These are phyloP conservation scores for Neogobius melanostomus DNA, from an alignment of 2,113 vertebrate genomes.

Conservation along the genomic window DNA sequence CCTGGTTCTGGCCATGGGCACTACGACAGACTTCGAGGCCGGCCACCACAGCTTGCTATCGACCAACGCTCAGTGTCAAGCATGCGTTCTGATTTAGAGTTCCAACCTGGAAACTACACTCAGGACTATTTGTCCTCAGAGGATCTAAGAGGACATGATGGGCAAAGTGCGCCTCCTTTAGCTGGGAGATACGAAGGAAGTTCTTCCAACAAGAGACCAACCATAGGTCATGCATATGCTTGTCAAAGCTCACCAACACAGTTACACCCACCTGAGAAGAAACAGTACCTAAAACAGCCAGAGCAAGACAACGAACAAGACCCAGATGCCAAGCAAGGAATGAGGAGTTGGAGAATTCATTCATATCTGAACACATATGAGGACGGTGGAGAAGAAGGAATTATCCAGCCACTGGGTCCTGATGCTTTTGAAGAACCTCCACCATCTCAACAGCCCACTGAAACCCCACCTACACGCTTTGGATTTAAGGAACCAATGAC, in stretches of 20 bases:
- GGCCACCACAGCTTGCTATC: constrained; percentile 71
- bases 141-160: constrained; percentile 82
- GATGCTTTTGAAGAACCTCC: constrained; percentile 82
- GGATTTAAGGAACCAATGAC: constrained; percentile 70
- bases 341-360: constrained; percentile 90
- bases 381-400: constrained; percentile 82
- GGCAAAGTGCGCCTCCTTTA: constrained; percentile 69
- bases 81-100: constrained; percentile 79
- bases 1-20: constrained; percentile 69
- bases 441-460: constrained; percentile 55
- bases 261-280: constrained; percentile 73
- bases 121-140: constrained; percentile 85
- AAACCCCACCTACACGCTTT: constrained; percentile 59
- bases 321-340: constrained; percentile 72
- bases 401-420: constrained; percentile 75
- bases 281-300: constrained; percentile 45
- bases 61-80: constrained; percentile 84
- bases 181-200: constrained; percentile 76
- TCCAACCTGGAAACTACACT: constrained; percentile 70
- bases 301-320: constrained; percentile 75
- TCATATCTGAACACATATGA: constrained; percentile 89
- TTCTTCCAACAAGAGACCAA: constrained; percentile 75
- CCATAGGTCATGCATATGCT: constrained; percentile 86
- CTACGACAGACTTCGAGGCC: constrained; percentile 81
- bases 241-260: constrained; percentile 88